Conservation (phyloP, 2,888 invertebrate species). For the Vannuccia rotundouncinata region DNA sequence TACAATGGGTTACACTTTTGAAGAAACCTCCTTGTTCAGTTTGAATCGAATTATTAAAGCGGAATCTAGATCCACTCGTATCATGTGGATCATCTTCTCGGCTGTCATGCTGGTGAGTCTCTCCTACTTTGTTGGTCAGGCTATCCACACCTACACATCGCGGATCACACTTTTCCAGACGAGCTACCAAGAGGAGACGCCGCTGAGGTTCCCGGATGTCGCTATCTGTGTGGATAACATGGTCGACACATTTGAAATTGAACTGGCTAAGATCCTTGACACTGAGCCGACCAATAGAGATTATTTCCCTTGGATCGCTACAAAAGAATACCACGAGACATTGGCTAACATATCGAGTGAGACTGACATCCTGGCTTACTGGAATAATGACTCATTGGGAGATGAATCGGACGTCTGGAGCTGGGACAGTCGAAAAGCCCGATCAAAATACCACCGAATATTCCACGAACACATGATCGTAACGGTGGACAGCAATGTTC, state of each 20-base stretch:
- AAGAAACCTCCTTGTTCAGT: constrained; percentile 11
- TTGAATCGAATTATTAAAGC: constrained; percentile 7
- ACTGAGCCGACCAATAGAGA: not conserved
- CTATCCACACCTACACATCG: not conserved
- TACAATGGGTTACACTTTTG: not conserved
- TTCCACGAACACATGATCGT: not conserved
- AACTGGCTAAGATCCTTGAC: not conserved
- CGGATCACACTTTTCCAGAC: constrained; percentile 2
- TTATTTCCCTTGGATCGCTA: not conserved
- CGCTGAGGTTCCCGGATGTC: not conserved
- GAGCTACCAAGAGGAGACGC: not conserved
- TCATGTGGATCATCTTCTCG: not conserved
- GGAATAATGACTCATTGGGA: not conserved
- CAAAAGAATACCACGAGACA: not conserved
- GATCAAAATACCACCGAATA: not conserved
- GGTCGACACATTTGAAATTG: not conserved
- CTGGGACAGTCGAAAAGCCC: not conserved
- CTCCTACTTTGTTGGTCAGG: not conserved
- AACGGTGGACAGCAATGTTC: not conserved
- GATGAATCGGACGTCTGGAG: too few species aligned
- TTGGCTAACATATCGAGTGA: not conserved
- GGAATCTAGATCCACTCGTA: not conserved
- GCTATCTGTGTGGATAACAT: not conserved
- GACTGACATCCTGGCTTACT: not conserved
- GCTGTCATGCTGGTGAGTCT: not conserved